Evolutionary conservation across 2,888 invertebrate species (phyloP).

Genomic region (Chloroclystis v-ata): DNA sequence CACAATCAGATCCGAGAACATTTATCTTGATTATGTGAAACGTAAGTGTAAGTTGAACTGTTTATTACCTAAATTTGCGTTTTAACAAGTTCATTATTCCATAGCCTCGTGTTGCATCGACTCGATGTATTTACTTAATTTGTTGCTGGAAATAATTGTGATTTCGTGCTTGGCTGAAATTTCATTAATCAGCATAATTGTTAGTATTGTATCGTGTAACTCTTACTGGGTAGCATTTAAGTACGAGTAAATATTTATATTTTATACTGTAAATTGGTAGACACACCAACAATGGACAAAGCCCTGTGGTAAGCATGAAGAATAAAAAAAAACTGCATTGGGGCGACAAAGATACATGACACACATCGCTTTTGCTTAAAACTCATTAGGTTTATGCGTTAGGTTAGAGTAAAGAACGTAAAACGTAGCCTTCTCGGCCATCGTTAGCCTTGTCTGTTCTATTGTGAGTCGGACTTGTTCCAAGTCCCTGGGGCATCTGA

Average conservation of each 20-base stretch:
- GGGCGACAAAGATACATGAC: too few species aligned
- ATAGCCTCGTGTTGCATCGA: constrained; percentile 4
- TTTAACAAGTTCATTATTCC: too few species aligned
- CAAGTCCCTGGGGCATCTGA: constrained; percentile 42
- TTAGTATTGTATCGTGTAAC: neutral
- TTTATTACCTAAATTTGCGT: too few species aligned
- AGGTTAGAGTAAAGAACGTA: constrained; percentile 10
- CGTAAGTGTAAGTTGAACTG: too few species aligned
- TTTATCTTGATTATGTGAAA: neutral
- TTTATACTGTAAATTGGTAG: too few species aligned
- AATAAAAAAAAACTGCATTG: too few species aligned
- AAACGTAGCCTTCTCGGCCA: constrained; percentile 27
- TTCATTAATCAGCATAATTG: neutral
- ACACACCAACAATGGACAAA: too few species aligned
- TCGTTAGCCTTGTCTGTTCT: constrained; percentile 34
- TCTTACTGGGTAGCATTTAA: neutral
- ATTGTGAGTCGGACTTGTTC: constrained; percentile 46
- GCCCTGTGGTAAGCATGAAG: too few species aligned
- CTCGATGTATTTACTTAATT: too few species aligned
- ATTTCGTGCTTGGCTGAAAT: constrained; percentile 7
- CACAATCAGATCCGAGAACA: too few species aligned
- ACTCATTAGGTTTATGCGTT: neutral
- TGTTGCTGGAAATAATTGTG: constrained; percentile 6
- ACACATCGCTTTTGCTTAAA: neutral
- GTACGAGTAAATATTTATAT: too few species aligned